Conservation (phyloP, 1,140 invertebrate species). For the Brachionus angularis region DNA sequence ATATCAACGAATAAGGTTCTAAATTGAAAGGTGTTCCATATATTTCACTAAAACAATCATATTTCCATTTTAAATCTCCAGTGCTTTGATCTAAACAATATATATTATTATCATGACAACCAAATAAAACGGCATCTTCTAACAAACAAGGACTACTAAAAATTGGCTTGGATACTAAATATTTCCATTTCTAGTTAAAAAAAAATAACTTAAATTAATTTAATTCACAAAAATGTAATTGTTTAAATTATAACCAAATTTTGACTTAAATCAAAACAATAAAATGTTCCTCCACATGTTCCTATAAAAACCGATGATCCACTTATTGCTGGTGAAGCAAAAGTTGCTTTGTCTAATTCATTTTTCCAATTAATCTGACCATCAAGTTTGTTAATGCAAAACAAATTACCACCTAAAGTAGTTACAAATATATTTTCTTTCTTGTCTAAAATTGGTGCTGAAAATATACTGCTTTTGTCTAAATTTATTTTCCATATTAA, state of each 20-base stretch:
- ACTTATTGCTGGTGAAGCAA: constrained; percentile 59
- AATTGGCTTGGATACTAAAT: constrained; percentile 60
- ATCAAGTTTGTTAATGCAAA: constrained; percentile 56
- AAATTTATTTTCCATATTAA: constrained; percentile 31
- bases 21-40: constrained; percentile 63
- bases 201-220: no score
- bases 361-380: constrained; percentile 61
- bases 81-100: constrained; percentile 43
- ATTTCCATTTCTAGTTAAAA: constrained; percentile 49
- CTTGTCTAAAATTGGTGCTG: constrained; percentile 62
- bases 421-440: constrained; percentile 59
- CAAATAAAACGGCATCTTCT: constrained; percentile 60
- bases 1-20: not conserved
- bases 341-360: constrained; percentile 61
- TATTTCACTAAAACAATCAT: constrained; percentile 58
- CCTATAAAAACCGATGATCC: not conserved
- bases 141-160: constrained; percentile 64
- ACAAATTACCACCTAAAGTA: constrained; percentile 63
- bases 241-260: constrained; percentile 45
- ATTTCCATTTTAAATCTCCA: constrained; percentile 54
- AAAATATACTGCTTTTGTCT: constrained; percentile 61
- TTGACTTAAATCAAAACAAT: constrained; percentile 46
- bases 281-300: constrained; percentile 21
- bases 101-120: constrained; percentile 62
- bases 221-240: no score